Evolutionary conservation across 2,797 vertebrate species (phyloP).

Genomic region (Protosalanx chinensis): DNA sequence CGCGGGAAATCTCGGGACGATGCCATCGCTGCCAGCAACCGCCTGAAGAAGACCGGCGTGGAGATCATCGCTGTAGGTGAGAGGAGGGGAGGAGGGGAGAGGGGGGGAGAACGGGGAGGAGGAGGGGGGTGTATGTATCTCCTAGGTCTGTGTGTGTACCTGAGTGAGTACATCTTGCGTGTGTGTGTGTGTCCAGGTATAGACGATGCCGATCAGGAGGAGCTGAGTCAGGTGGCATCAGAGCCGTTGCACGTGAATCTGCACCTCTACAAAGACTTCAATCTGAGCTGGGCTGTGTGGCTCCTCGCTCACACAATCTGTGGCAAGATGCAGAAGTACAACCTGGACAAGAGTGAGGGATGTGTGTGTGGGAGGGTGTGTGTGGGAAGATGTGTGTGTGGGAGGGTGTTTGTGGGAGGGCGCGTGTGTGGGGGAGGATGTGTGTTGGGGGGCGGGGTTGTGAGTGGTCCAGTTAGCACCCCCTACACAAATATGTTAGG

Average conservation of each 20-base stretch:
- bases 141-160: too few relatives aligned
- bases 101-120: not conserved
- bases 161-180: too few relatives aligned
- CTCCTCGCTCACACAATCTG: conserved; percentile 85
- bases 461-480: too few relatives aligned
- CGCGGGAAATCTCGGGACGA: conserved; percentile 31
- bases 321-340: conserved; percentile 78
- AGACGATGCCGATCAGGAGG: conserved; percentile 88
- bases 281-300: conserved; percentile 81
- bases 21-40: conserved; percentile 74
- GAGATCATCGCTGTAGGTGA: conserved; percentile 84
- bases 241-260: conserved; percentile 85
- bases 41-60: conserved; percentile 77
- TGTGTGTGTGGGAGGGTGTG: too few relatives aligned
- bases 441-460: conserved; percentile 10
- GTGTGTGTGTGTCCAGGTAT: conserved; percentile 73
- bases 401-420: too few relatives aligned
- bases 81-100: conserved; percentile 31
- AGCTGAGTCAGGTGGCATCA: conserved; percentile 86
- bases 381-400: too few relatives aligned
- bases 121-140: not conserved
- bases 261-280: conserved; percentile 87
- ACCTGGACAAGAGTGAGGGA: conserved; percentile 67
- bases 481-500: too few relatives aligned
- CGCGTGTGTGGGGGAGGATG: too few relatives aligned